Evolutionary conservation across 2,888 invertebrate species (phyloP).

Genomic region (Xestia sexstrigata): DNA sequence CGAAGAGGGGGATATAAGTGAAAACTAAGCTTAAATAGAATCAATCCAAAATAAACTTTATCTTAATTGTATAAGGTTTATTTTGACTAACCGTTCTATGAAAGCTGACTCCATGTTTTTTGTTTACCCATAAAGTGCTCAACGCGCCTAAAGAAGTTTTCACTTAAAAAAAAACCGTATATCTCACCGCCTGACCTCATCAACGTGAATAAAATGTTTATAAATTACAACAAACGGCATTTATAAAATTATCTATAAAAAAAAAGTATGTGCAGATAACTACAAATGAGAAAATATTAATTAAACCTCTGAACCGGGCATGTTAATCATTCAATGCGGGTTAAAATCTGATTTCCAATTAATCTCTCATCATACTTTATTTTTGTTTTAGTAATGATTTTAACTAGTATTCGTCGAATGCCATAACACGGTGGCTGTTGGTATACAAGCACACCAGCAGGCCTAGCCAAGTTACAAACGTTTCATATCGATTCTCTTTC

Average conservation of each 20-base stretch:
- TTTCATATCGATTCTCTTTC: no score
- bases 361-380: slow-evolving; percentile 16
- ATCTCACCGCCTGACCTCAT: no score
- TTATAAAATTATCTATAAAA: not conserved
- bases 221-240: not conserved
- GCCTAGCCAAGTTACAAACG: no score
- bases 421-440: not conserved
- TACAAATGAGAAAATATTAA: slow-evolving; percentile 36
- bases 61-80: no score
- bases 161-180: no score
- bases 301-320: slow-evolving; percentile 24
- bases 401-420: not conserved
- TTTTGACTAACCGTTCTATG: no score
- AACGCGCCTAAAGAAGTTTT: no score
- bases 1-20: no score
- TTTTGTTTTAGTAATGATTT: slow-evolving; percentile 24
- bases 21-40: no score
- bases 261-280: not conserved
- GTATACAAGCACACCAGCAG: not conserved
- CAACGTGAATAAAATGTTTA: not conserved
- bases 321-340: slow-evolving; percentile 41
- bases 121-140: no score
- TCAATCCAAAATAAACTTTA: no score
- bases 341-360: slow-evolving; percentile 38
- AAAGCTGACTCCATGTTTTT: no score